Evolutionary conservation across 2,888 invertebrate species (phyloP), one percentile per base, ranked within the genome.

Genomic region (Troides helena): DNA sequence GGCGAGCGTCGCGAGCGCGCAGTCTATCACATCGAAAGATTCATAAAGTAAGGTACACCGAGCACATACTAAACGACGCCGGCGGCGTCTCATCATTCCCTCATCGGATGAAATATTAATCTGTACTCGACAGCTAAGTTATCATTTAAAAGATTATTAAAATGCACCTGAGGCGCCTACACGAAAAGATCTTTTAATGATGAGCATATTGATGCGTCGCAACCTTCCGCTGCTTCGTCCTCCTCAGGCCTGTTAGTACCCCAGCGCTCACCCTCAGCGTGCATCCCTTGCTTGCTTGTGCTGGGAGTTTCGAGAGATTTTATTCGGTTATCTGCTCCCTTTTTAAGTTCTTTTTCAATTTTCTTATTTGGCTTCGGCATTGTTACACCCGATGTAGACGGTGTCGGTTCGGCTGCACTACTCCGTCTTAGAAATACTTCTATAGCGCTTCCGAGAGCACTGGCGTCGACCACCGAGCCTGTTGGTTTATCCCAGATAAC

Each of bases 101-200:
- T 81, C 80, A 75, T 76, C 80, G 79, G 74, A 76, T 80, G 75
- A 83, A 81, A 83, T 81, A 82, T 80, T 78, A 81, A 84, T 82
- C 84, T 80, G 82, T 86, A 84, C 79, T 84, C 77, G 83, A 88
- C 84, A 85, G 83, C 86, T 89, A 89, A 84, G 80, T 85, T 83
- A 83, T 87, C 74, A 73, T 77, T 74, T 73, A 85, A 89, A 88
- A 89, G 85, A 87, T 84, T 77, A 21, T 76, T 79, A 80, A 80
- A 87, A 85, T 81, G 77, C 82, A 82, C 79, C 75, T 69, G 66
- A 72, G 72, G 80, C 77, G 81, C 79, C 94, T 97, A 97, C 83
- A 97, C 97, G 85, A 97, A 97, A 66, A 97, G 94, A 88, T 97
- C 97, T 88, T 97, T 97, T 67, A 97, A 90, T 62, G 97, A 96